Conservation (phyloP, 2,888 invertebrate genomes). For the Caenorhabditis imperialis region DNA sequence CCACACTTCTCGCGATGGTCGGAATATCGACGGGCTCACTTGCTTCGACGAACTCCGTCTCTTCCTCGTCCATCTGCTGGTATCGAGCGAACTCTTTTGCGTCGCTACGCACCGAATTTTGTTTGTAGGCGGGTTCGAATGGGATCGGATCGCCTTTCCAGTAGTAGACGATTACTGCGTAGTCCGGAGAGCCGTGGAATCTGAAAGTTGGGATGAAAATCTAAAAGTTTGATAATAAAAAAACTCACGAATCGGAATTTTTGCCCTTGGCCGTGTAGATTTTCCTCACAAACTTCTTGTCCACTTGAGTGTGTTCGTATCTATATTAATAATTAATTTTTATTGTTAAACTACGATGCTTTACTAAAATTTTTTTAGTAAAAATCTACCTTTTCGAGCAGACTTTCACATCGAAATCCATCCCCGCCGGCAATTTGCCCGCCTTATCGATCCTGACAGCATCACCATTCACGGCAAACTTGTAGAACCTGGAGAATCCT, state of each 20-base stretch:
- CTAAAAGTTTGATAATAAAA: not conserved
- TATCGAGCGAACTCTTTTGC: slow-evolving; percentile 16
- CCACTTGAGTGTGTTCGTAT: slow-evolving; percentile 65
- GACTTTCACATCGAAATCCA: slow-evolving; percentile 57
- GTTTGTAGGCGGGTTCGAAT: slow-evolving; percentile 38
- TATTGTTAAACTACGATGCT: too few species aligned
- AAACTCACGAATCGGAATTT: slow-evolving; percentile 19
- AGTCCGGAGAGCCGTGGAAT: slow-evolving; percentile 39
- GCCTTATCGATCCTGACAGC: slow-evolving; percentile 57
- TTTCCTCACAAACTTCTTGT: slow-evolving; percentile 64
- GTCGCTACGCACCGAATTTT: slow-evolving; percentile 24
- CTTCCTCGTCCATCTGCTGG: slow-evolving; percentile 29
- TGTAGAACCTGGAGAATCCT: slow-evolving; percentile 56
- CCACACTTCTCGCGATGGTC: too few species aligned
- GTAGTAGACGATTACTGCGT: slow-evolving; percentile 63
- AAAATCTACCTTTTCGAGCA: slow-evolving; percentile 56
- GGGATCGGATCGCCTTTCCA: slow-evolving; percentile 67
- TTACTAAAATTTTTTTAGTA: too few species aligned
- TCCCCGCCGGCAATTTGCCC: slow-evolving; percentile 40
- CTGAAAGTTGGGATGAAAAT: slow-evolving; percentile 6
- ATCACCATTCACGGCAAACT: slow-evolving; percentile 57
- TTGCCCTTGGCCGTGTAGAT: slow-evolving; percentile 62
- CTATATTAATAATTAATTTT: too few species aligned
- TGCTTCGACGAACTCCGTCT: slow-evolving; percentile 47
- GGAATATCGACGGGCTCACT: not conserved